Conservation (phyloP, 1,140 invertebrate genomes). For the Lineus longissimus region DNA sequence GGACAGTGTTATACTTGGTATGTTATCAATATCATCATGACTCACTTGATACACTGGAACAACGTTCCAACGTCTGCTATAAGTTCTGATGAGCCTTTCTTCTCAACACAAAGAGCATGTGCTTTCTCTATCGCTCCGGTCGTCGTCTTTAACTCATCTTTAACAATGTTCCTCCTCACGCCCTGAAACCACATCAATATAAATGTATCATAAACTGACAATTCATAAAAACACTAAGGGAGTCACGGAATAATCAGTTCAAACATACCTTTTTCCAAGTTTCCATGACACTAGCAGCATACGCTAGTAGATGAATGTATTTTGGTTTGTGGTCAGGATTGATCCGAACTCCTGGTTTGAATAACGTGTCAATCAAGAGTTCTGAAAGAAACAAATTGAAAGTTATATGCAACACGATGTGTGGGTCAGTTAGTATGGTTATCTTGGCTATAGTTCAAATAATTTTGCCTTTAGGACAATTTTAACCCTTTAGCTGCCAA, state of each 20-base stretch:
- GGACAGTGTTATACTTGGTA: no score
- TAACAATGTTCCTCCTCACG: slow-evolving; percentile 50
- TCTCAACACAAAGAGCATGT: slow-evolving; percentile 82
- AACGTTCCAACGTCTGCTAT: slow-evolving; percentile 68
- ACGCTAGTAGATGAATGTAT: slow-evolving; percentile 92
- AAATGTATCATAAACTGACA: no score
- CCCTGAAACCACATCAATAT: slow-evolving; percentile 26
- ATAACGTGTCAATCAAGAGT: slow-evolving; percentile 87
- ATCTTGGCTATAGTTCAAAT: no score
- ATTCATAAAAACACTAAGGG: no score
- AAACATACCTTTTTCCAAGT: slow-evolving; percentile 66
- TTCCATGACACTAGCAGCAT: slow-evolving; percentile 91
- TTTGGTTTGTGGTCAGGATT: slow-evolving; percentile 97
- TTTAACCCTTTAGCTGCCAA: no score
- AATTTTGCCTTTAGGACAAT: no score
- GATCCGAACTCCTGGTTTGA: slow-evolving; percentile 86
- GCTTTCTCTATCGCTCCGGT: slow-evolving; percentile 91
- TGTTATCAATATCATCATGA: no score
- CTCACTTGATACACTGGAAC: slow-evolving; percentile 83
- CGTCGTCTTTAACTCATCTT: slow-evolving; percentile 80
- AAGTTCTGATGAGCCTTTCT: slow-evolving; percentile 87
- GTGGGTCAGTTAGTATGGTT: no score
- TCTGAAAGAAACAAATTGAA: no score
- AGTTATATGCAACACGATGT: no score
- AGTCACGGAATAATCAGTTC: neutral